A percentile compares a stretch with the other conserved stretches of the same genome.
phyloP scores from a whole-genome alignment of 2,113 vertebrate species.

The Symphodus melops region DNA sequence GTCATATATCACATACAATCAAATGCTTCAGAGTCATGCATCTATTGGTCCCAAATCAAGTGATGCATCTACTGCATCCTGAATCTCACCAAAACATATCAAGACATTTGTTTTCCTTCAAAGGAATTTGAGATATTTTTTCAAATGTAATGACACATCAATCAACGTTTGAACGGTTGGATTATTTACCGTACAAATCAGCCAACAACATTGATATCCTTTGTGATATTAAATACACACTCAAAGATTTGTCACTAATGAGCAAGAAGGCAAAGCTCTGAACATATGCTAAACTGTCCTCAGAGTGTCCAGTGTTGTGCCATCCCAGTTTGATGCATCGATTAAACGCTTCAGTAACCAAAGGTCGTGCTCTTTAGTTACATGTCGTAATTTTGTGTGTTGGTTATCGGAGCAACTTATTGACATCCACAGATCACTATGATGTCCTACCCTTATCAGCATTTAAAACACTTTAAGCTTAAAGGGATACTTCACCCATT shows the following conservation, averaged over 20 bases:
- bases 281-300: not conserved
- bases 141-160: no score
- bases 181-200: not conserved
- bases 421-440: constrained; percentile 49
- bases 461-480: constrained; percentile 12
- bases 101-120: no score
- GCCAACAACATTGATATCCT: not conserved
- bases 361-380: constrained; percentile 25
- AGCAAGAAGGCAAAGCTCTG: not conserved
- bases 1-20: not conserved
- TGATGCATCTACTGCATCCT: not conserved
- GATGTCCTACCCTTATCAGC: constrained; percentile 33
- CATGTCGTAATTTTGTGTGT: constrained; percentile 25
- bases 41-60: not conserved
- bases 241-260: not conserved
- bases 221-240: not conserved
- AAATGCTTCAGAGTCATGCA: constrained; percentile 1
- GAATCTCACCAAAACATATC: no score
- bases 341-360: constrained; percentile 34
- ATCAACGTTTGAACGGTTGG: no score
- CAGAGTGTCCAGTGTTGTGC: constrained; percentile 12
- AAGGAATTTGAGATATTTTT: no score
- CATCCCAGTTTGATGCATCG: constrained; percentile 24
- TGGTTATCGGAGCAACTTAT: constrained; percentile 35
- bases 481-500: no score